These are phyloP conservation scores for Psephotus haematonotus DNA, from an alignment of 2,113 vertebrate genomes.

Conservation along the genomic window DNA sequence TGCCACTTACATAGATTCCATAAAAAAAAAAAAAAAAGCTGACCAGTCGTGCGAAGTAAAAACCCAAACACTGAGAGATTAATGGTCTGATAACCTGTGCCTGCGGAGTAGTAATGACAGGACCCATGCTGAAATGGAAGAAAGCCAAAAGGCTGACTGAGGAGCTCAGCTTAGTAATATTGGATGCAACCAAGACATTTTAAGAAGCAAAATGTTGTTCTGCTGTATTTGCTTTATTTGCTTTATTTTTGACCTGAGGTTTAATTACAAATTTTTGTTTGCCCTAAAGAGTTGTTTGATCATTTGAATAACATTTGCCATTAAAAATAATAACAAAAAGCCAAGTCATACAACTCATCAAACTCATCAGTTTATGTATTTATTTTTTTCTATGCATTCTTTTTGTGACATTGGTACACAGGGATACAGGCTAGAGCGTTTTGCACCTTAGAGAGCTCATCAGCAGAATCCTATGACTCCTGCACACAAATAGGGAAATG, in stretches of 20 bases:
- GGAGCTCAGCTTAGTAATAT: background rate
- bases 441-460: background rate
- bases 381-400: background rate
- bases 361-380: background rate
- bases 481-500: background rate
- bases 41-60: background rate
- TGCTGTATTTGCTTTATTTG: background rate
- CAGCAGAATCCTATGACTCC: background rate
- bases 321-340: background rate
- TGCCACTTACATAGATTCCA: background rate
- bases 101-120: background rate
- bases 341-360: background rate
- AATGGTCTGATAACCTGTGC: background rate
- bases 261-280: background rate
- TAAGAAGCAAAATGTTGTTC: background rate
- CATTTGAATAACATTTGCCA: background rate
- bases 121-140: background rate
- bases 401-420: background rate
- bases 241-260: background rate
- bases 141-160: background rate
- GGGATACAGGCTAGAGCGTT: rapidly evolving
- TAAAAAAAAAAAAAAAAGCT: background rate
- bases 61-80: background rate
- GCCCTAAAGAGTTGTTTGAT: background rate
- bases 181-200: background rate